These are phyloP conservation scores for Macroglossus sobrinus DNA, from an alignment of 2,113 vertebrate genomes.

Conservation along the genomic window DNA sequence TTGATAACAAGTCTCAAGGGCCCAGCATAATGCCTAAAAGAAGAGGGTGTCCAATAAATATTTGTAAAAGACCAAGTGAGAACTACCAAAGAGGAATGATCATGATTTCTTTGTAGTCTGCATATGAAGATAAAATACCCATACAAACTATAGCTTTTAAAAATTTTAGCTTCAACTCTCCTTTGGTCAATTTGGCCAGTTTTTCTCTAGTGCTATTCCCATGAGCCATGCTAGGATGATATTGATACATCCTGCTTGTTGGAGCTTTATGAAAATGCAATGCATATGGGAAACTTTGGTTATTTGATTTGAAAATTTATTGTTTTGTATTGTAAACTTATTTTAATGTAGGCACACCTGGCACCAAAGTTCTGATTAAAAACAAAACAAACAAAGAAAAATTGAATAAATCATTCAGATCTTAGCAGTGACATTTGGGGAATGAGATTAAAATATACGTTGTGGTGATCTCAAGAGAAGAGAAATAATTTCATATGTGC, in stretches of 20 bases:
- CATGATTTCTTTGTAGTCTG: background rate
- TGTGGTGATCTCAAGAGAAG: conserved; percentile 73
- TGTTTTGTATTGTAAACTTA: background rate
- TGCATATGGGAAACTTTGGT: background rate
- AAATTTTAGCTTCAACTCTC: background rate
- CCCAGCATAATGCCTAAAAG: background rate
- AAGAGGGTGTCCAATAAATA: background rate
- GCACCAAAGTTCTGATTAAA: conserved; percentile 6
- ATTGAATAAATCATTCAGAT: conserved; percentile 70
- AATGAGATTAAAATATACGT: conserved; percentile 73
- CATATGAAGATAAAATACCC: background rate
- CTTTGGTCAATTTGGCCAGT: background rate
- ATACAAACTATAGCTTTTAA: background rate
- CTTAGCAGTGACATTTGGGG: conserved; percentile 73
- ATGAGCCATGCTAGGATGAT: background rate
- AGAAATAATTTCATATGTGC: conserved; percentile 79
- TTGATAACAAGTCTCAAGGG: background rate
- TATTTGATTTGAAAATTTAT: conserved; percentile 7
- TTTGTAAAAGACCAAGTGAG: background rate
- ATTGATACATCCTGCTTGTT: background rate
- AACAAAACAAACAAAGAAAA: conserved; percentile 68
- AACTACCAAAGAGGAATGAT: background rate
- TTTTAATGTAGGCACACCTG: conserved; percentile 37
- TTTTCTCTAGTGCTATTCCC: background rate
- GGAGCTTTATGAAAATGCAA: background rate